A percentile compares a stretch with the other conserved stretches of the same genome.
These are phyloP conservation scores for Austrolebias charrua DNA, from an alignment of 2,797 vertebrate species.

Conservation along the genomic window DNA sequence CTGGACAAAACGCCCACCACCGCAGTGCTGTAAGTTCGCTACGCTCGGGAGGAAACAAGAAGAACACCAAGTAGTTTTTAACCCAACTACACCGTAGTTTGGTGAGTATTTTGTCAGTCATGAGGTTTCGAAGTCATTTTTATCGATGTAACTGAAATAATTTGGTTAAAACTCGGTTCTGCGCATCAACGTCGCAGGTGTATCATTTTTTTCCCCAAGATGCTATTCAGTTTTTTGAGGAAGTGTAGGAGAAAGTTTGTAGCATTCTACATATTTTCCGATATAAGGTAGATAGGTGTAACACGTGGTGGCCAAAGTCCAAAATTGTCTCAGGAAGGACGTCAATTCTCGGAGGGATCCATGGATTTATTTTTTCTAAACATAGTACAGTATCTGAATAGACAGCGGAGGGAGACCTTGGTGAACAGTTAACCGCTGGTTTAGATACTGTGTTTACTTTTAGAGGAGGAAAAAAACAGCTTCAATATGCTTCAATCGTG, in stretches of 20 bases:
- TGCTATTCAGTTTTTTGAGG: slow-evolving; percentile 34
- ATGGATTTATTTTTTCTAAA: neutral
- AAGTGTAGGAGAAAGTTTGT: slow-evolving; percentile 30
- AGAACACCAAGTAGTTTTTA: neutral
- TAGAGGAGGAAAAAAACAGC: no score
- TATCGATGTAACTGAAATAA: neutral
- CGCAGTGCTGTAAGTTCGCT: slow-evolving; percentile 5
- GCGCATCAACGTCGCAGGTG: slow-evolving; percentile 47
- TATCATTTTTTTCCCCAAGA: slow-evolving; percentile 18
- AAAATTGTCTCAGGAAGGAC: neutral
- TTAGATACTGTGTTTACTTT: neutral
- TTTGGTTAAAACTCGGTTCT: slow-evolving; percentile 43
- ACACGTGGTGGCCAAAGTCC: slow-evolving; percentile 28
- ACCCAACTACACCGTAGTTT: neutral
- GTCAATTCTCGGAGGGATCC: neutral
- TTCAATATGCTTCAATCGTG: no score
- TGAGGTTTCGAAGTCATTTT: neutral
- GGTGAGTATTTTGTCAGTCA: slow-evolving; percentile 42
- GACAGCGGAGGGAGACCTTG: neutral
- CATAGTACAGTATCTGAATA: neutral
- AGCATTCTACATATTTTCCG: neutral
- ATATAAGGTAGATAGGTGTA: neutral
- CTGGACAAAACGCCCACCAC: slow-evolving; percentile 32
- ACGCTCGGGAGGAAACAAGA: neutral
- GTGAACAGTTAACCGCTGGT: neutral